Conservation (phyloP, 2,797 vertebrate genomes). For the Scleropages formosus region DNA sequence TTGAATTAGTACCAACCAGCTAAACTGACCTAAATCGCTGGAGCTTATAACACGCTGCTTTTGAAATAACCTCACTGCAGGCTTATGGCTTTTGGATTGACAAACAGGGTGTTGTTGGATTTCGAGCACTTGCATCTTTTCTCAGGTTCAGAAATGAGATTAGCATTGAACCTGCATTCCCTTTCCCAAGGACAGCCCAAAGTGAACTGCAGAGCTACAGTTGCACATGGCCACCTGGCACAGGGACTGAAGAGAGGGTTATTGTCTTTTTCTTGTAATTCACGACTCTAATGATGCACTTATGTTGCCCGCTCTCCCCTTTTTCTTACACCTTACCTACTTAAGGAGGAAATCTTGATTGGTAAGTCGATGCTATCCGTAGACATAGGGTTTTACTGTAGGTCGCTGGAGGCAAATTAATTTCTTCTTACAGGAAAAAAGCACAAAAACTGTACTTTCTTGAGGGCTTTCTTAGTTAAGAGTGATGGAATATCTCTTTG, state of each 20-base stretch:
- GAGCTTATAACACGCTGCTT: not conserved
- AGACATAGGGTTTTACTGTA: conserved; percentile 96
- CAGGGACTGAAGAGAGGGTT: conserved; percentile 81
- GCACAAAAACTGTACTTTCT: conserved; percentile 83
- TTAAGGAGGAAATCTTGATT: conserved; percentile 99
- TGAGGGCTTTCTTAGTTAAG: conserved; percentile 77
- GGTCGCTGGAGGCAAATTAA: conserved; percentile 86
- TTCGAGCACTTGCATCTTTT: conserved; percentile 3
- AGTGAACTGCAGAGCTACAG: conserved; percentile 21
- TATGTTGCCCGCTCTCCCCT: conserved; percentile 99
- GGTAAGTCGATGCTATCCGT: conserved; percentile 99
- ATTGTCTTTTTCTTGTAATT: conserved; percentile 98
- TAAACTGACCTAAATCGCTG: too few relatives aligned
- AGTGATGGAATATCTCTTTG: conserved; percentile 77
- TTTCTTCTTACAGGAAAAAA: conserved; percentile 85
- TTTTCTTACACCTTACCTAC: conserved; percentile 99
- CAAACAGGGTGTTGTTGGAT: conserved; percentile 2
- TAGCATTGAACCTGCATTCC: conserved; percentile 7
- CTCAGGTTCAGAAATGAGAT: conserved; percentile 2
- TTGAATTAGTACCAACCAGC: too few relatives aligned
- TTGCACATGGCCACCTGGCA: conserved; percentile 54
- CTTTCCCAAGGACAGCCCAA: conserved; percentile 14
- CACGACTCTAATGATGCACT: conserved; percentile 99
- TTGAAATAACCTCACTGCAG: not conserved
- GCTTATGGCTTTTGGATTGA: conserved; percentile 16